Conservation (phyloP, 2,113 vertebrate species). For the Ophiodon elongatus region DNA sequence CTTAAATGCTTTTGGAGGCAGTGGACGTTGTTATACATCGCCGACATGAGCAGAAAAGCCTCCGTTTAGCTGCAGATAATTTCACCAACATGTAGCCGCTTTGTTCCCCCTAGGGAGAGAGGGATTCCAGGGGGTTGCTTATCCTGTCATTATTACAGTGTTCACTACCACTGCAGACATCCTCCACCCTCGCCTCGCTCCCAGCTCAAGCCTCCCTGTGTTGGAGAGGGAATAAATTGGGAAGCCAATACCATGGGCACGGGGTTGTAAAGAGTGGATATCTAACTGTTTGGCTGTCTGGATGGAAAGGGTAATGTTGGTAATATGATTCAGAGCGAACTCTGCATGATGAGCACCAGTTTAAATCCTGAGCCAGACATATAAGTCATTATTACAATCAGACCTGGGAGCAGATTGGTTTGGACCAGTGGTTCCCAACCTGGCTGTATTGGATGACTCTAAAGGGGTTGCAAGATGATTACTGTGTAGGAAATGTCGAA, state of each 20-base stretch:
- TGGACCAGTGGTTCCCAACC: neutral
- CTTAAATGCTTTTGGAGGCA: constrained; percentile 40
- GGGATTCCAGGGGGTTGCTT: constrained; percentile 51
- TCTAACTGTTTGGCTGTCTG: constrained; percentile 33
- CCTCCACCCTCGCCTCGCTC: constrained; percentile 30
- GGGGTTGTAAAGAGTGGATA: constrained; percentile 43
- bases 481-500: neutral
- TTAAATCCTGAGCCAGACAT: constrained; percentile 1
- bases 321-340: constrained; percentile 12
- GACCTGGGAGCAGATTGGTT: neutral
- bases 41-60: constrained; percentile 37
- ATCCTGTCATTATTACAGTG: constrained; percentile 70
- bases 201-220: constrained; percentile 34
- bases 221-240: constrained; percentile 60
- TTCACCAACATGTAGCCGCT: constrained; percentile 35
- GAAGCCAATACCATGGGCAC: constrained; percentile 45
- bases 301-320: constrained; percentile 35
- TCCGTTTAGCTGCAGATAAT: constrained; percentile 61
- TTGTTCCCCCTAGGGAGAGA: constrained; percentile 56
- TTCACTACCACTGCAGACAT: constrained; percentile 15
- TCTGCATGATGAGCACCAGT: neutral
- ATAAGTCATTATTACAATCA: neutral
- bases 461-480: neutral
- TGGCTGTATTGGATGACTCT: neutral
- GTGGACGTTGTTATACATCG: constrained; percentile 59